These are phyloP conservation scores for Caligus rogercresseyi DNA, from an alignment of 1,140 invertebrate species.

Conservation along the genomic window DNA sequence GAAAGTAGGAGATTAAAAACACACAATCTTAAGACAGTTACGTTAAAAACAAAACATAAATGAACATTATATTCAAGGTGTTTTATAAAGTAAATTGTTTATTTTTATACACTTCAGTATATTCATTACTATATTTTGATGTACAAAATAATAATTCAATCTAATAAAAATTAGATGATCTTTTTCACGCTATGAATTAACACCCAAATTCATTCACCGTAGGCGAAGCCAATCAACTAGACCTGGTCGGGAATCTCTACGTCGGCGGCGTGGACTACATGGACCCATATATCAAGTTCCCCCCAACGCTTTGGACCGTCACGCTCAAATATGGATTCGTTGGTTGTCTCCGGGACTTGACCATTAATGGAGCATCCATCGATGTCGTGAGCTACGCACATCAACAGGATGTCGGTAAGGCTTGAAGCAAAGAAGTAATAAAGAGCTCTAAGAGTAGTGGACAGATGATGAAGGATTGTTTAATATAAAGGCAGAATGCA, in stretches of 20 bases:
- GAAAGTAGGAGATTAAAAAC: too few relatives aligned
- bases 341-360: slow-evolving; percentile 80
- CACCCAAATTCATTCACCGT: slow-evolving; percentile 19
- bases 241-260: slow-evolving; percentile 70
- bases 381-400: slow-evolving; percentile 73
- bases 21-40: too few relatives aligned
- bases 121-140: too few relatives aligned
- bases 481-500: too few relatives aligned
- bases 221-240: slow-evolving; percentile 67
- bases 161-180: too few relatives aligned
- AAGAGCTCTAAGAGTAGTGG: neutral
- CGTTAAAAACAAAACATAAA: too few relatives aligned
- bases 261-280: slow-evolving; percentile 58
- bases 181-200: neutral
- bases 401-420: slow-evolving; percentile 67
- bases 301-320: slow-evolving; percentile 75
- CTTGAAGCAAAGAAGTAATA: neutral
- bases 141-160: too few relatives aligned
- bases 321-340: slow-evolving; percentile 75
- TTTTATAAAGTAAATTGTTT: too few relatives aligned
- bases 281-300: slow-evolving; percentile 39
- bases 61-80: too few relatives aligned
- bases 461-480: too few relatives aligned
- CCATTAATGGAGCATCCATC: slow-evolving; percentile 74
- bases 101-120: too few relatives aligned